Base-by-base conservation (phyloP, 1,140 invertebrate species). In the Cardiocondyla obscurior region DNA sequence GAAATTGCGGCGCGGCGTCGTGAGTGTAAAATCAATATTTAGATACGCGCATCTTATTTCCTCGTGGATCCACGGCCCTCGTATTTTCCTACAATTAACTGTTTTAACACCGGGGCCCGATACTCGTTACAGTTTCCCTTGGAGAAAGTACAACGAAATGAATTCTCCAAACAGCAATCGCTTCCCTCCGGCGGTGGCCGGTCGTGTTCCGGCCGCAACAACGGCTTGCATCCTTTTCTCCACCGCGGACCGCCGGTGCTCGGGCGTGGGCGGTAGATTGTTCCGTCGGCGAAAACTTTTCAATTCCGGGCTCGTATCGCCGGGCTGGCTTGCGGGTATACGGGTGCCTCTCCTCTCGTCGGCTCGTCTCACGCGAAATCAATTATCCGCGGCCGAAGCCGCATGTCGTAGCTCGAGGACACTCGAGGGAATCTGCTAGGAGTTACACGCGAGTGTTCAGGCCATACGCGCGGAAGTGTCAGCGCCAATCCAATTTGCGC, bases 401-500 rank as follows among this genome's bases (percentile, higher is more conserved):
- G 58, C 82, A 79, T 83, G 82, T 83, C 82, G 82, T 77, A 77
- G 58, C 81, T 83, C 44, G 72, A 83, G 72, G 53, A 84, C 62
- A 83, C 82, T 83, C 82, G 36, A 44, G 82, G 82, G 82, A 79
- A 58, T 76, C 53, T 39, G 74, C 74, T 74, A 58, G 74, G 51
- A 64, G 74, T 83, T 79, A 83, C 58, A 79, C 51, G 53, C 60
- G 42, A 60, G 42, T 81, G 82, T 83, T 60, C 49, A 12, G 39
- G 10, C 55, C 74, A 83, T 74, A 83, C 55, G 74, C 60, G 81
- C 65, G 14, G 46, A 46, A 81, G 16, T 77, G 82, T 84, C 82
- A 60, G 30, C 69, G 44, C 65, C 82, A 84, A n/a, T 81, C 82
- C 76, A 84, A 84, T 84, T 84, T 84, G 77, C 82, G 55, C 62